phyloP scores from a whole-genome alignment of 37 sponge, comb jelly and placozoan species.

The Ianthella basta region DNA sequence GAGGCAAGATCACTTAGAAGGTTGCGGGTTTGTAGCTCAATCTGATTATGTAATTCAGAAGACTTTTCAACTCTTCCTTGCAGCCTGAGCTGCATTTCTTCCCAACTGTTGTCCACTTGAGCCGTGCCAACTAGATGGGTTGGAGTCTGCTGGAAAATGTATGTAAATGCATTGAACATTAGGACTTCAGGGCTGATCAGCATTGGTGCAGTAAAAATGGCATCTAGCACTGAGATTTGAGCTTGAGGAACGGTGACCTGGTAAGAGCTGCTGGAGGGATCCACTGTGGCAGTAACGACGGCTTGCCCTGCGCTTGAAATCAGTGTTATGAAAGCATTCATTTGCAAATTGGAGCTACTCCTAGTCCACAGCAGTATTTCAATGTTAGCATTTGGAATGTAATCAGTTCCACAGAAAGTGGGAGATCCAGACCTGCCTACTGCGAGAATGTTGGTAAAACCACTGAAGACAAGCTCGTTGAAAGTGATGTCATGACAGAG shows the following conservation, averaged over 20 bases:
- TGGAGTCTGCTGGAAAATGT: neutral
- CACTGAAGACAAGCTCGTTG: too few relatives aligned
- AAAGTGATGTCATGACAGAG: too few relatives aligned
- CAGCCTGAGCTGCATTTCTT: conserved; percentile 10
- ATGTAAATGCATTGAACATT: neutral
- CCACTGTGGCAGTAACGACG: neutral
- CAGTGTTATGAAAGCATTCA: too few relatives aligned
- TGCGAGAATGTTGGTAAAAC: too few relatives aligned
- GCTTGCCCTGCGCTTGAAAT: too few relatives aligned
- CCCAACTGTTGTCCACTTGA: neutral
- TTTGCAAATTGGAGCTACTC: too few relatives aligned
- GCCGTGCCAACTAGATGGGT: neutral
- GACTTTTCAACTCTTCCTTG: neutral
- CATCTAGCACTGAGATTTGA: neutral
- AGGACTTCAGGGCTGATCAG: neutral
- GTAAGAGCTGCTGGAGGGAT: neutral
- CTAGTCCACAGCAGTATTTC: too few relatives aligned
- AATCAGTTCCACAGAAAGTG: too few relatives aligned
- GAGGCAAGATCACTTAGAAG: neutral
- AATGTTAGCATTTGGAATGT: too few relatives aligned
- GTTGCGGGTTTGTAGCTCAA: neutral
- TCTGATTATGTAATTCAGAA: neutral
- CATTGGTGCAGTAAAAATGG: neutral
- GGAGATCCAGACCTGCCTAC: too few relatives aligned
- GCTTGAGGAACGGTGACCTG: neutral